Base-by-base conservation (phyloP, 2,888 invertebrate genomes). In the Nemapogon koenigi region DNA sequence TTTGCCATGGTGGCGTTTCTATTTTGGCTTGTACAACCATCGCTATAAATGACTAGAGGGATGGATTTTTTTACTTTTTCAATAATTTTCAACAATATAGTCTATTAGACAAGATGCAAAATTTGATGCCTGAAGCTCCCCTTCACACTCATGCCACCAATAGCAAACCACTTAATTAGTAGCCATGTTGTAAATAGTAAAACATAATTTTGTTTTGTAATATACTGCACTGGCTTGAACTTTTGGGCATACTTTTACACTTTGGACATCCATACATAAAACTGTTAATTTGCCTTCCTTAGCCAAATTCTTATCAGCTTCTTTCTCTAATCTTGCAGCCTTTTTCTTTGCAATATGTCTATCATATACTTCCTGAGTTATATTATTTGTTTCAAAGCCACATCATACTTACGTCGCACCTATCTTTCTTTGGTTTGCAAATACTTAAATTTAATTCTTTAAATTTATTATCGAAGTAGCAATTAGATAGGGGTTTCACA, bases 171-270 rank as follows among this genome's bases (percentile, higher is more conserved):
- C 42, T 30, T 40, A 30, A 18, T 42, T 27, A 36, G 17, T 41
- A 17, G 35, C 39, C 22, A 39, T 22, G 29, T 41, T 41, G 29
- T 39, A 41, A 35, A 41, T 27, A 17, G 33, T 41, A 35, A 41
- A 39, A 29, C 33, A 39, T 26, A 41, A 29, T 33, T 41, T 41
- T 35, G 39, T 39, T 15, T 41, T 41, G 30, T 33, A 41, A 25
- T n/a, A n/a, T n/a, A n/a, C n/a, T n/a, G n/a, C n/a, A n/a, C n/a
- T n/a, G n/a, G 38, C 28, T 45, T 42, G 28, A 38, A 38, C 40
- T 33, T 42, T 37, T 17, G 42, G 43, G 19, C 43, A 44, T 45
- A 46, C 25, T 35, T 47, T 41, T 25, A 40, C 37, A 31, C 31
- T 37, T 16, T 40, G 40, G 15, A 40, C 25, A 37, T 40, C 40